Evolutionary conservation across 2,797 vertebrate genomes (phyloP), one percentile per base, ranked within the genome.

Genomic region (Nannoperca australis): DNA sequence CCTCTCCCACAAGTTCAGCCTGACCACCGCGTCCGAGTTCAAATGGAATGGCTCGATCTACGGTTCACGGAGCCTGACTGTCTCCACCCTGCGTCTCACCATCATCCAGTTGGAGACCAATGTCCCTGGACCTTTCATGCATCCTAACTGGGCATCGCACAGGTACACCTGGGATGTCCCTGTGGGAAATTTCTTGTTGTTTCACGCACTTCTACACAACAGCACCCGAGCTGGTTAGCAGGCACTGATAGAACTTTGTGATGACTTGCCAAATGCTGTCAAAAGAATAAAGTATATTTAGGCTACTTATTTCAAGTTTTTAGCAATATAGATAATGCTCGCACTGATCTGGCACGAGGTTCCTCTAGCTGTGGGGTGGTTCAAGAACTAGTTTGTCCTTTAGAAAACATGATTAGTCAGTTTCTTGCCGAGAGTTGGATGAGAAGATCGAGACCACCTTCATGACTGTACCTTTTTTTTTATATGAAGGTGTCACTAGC

Each of bases 131-230:
- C 97, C 98, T 0, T 99, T 99, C 59, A 97, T 99, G 91, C 98
- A 99, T 86, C 98, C 97, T 7, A 99, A 99, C 91, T 99, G 98
- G 98, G 97, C 97, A 20, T 97, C 98, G 0, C 98, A 99, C 95
- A 97, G 98, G 98, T 99, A 95, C 5, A 20, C 7, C 18, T 47
- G 6, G 0, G 15, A 47, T 42, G 34, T 5, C 14, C 4, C 6
- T 40, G 12, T 4, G 0, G 7, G 34, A 38, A 60, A 55, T 55
- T 62, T 15, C 13, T 22, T 42, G n/a, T 42, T 20, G 17, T 56
- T 56, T 40, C 45, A 44, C 3, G 32, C 22, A 12, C 22, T 51
- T 12, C 18, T 20, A n/a, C 45, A 32, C 7, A 13, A 32, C 59
- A 54, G 38, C 14, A 9, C 10, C 32, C 22, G 3, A 40, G 45